A percentile compares a stretch with the other conserved stretches of the same genome.
These are phyloP conservation scores for Pterostichus madidus DNA, from an alignment of 2,888 invertebrate species.

Conservation along the genomic window DNA sequence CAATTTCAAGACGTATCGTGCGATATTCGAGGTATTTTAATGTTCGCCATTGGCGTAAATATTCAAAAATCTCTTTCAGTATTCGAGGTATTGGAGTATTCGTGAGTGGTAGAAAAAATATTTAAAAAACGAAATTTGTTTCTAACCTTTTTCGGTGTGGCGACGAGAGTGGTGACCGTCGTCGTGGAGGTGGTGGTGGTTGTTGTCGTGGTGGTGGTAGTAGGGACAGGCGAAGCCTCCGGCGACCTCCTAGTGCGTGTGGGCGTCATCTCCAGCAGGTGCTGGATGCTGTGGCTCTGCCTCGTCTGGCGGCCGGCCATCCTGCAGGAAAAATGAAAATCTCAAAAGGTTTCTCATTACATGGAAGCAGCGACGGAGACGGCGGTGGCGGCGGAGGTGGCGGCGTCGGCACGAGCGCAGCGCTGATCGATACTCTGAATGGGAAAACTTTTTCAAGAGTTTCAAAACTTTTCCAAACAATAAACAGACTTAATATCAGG, in stretches of 20 bases:
- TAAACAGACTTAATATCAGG: conserved; percentile 68
- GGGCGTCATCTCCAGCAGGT: conserved; percentile 78
- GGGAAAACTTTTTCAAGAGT: conserved; percentile 73
- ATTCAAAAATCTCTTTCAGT: too few species aligned
- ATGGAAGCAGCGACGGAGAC: not conserved
- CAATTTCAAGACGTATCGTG: too few species aligned
- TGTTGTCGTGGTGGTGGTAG: not conserved
- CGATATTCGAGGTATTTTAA: too few species aligned
- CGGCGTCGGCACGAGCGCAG: not conserved
- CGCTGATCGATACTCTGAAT: conserved; percentile 60
- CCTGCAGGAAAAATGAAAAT: conserved; percentile 35
- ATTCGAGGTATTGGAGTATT: too few species aligned
- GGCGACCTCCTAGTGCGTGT: conserved; percentile 71
- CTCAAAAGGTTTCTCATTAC: conserved; percentile 32
- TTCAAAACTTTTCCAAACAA: conserved; percentile 76
- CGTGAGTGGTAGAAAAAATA: too few species aligned
- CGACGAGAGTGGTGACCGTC: conserved; percentile 27
- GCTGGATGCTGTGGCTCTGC: conserved; percentile 79
- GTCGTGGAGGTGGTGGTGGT: not conserved
- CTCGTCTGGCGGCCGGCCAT: conserved; percentile 78
- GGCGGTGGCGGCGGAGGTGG: not conserved
- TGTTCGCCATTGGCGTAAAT: too few species aligned
- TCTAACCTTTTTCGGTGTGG: conserved; percentile 60
- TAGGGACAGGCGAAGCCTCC: not conserved
- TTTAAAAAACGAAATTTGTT: too few species aligned